phyloP scores from a whole-genome alignment of 2,888 invertebrate genomes.

The Leptopilina drosophilae region DNA sequence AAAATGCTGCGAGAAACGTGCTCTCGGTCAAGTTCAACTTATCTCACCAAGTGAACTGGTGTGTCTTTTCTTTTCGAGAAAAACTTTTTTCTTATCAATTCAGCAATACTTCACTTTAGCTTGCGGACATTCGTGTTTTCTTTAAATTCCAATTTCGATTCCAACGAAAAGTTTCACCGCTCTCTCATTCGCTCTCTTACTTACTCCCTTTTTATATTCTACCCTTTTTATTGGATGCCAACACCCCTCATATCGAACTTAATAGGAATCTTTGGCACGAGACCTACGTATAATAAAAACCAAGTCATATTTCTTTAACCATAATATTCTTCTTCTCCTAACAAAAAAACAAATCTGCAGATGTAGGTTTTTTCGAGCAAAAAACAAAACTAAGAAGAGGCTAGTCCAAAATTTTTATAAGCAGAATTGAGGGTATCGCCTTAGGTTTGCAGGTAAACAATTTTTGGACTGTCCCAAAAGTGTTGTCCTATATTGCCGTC shows the following conservation, averaged over 20 bases:
- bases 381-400: not conserved
- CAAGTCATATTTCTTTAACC: not conserved
- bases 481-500: no score
- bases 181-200: not conserved
- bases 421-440: no score
- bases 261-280: slow-evolving; percentile 15
- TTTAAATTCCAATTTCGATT: slow-evolving; percentile 13
- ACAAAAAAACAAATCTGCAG: not conserved
- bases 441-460: no score
- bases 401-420: no score
- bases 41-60: not conserved
- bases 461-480: no score
- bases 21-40: slow-evolving; percentile 8
- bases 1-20: not conserved
- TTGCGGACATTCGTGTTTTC: slow-evolving; percentile 10
- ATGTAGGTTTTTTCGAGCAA: not conserved
- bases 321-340: not conserved
- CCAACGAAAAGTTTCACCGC: not conserved
- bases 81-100: slow-evolving; percentile 8
- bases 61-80: not conserved
- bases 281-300: slow-evolving; percentile 4
- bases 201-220: not conserved
- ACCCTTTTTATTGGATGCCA: not conserved
- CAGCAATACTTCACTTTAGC: slow-evolving; percentile 12
- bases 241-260: slow-evolving; percentile 1